Evolutionary conservation across 2,888 invertebrate genomes (phyloP).

Genomic region (Tetragonisca angustula): DNA sequence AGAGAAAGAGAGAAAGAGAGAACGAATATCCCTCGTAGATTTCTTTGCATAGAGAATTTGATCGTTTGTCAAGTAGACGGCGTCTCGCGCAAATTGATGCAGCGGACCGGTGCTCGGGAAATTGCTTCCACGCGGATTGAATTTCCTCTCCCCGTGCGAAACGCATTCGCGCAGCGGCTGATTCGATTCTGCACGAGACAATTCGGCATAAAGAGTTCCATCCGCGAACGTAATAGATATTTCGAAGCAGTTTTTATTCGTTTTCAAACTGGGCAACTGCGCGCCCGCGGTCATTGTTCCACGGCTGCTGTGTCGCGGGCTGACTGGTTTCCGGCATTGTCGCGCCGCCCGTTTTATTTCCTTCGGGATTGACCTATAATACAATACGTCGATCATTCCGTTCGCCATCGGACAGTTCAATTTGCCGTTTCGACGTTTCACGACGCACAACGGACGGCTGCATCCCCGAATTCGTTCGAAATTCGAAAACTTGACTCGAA

Average conservation of each 20-base stretch:
- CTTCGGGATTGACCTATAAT: not conserved
- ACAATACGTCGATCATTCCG: not conserved
- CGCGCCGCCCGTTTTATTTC: not conserved
- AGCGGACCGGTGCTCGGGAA: conserved; percentile 72
- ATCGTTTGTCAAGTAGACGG: conserved; percentile 83
- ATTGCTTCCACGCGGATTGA: conserved; percentile 73
- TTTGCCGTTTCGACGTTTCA: not conserved
- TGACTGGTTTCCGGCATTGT: not conserved
- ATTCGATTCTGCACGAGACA: conserved; percentile 38
- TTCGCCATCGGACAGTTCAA: not conserved
- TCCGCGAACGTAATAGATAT: conserved; percentile 21
- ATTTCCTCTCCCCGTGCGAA: conserved; percentile 37
- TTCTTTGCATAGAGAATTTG: conserved; percentile 80
- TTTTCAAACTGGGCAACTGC: conserved; percentile 1
- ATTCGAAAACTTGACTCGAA: no score
- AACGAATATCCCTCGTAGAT: conserved; percentile 73
- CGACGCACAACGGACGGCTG: not conserved
- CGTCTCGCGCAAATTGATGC: conserved; percentile 79
- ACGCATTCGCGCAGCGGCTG: conserved; percentile 23
- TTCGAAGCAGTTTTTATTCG: conserved; percentile 3
- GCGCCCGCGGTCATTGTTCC: not conserved
- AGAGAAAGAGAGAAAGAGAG: conserved; percentile 10
- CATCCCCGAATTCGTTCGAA: no score
- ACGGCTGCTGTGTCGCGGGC: not conserved
- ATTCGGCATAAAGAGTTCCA: conserved; percentile 29